Evolutionary conservation across 2,888 invertebrate species (phyloP), one percentile per base, ranked within the genome.

Genomic region (Melitaea athalia): DNA sequence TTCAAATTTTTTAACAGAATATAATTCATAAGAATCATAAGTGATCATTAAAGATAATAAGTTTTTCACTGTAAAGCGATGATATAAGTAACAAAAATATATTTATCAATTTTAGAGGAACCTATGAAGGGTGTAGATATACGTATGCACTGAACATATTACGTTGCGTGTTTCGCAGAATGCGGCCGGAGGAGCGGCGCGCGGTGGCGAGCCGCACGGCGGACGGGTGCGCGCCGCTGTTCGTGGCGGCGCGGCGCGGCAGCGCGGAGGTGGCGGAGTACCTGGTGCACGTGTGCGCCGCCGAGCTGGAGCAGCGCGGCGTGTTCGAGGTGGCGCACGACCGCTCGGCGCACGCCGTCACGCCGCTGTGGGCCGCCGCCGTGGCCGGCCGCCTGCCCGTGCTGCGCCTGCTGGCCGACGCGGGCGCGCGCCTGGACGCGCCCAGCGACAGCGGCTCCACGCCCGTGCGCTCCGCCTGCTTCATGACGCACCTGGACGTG

Each of bases 341-440:
- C 83, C 94, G 94, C 78, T 94, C 95, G 45, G 94, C 95, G 74
- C 98, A 98, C 90, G 65, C 72, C 79, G 98, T 97, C 3, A 97
- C 98, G 14, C 98, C 98, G 42, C 91, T 98, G 69, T 98, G 98
- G 98, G 96, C 96, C 90, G 98, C 98, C 2, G 96, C 98, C 5
- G 98, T 98, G 1, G 95, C 96, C 7, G 98, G 98, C 14, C 95
- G 96, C 76, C 85, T 97, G 50, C 59, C 94, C 53, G 96, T 97
- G 74, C 95, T 98, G 63, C 95, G 96, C 81, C 95, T 95, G 84
- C 93, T 98, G 67, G 94, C 97, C 24, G 94, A 95, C 70, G 95
- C 96, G 77, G 97, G 96, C 68, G 98, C 98, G 49, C 94, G 96
- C 81, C 94, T 98, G n/a, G 96, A 98, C 92, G 96, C 97, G 52